These are phyloP conservation scores for Napeogenes sylphis DNA, from an alignment of 2,888 invertebrate species.

Conservation along the genomic window DNA sequence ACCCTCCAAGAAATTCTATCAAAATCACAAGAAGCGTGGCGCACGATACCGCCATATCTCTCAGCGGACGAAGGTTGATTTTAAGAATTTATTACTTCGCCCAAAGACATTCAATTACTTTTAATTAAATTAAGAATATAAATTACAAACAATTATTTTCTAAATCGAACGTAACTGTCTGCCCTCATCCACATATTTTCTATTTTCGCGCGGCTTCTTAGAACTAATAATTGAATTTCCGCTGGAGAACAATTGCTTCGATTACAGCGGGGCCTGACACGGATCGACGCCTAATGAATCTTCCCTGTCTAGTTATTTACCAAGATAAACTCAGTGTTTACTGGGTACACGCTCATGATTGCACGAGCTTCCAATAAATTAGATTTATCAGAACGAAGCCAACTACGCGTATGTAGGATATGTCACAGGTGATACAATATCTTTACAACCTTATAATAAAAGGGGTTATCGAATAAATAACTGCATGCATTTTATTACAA, in stretches of 20 bases:
- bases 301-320: conserved; percentile 75
- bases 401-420: conserved; percentile 36
- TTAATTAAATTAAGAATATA: conserved; percentile 62
- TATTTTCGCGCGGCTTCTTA: conserved; percentile 51
- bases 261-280: conserved; percentile 69
- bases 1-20: conserved; percentile 58
- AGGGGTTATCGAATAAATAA: neutral
- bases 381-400: conserved; percentile 56
- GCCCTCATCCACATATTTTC: conserved; percentile 53
- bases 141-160: conserved; percentile 61
- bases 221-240: conserved; percentile 73
- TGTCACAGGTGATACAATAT: conserved; percentile 29
- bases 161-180: conserved; percentile 56
- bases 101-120: conserved; percentile 67
- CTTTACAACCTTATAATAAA: conserved; percentile 27
- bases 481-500: neutral
- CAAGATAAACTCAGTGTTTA: conserved; percentile 74
- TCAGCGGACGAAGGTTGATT: conserved; percentile 40
- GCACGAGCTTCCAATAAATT: conserved; percentile 74
- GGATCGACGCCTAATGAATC: conserved; percentile 77
- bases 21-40: conserved; percentile 66
- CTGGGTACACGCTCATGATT: conserved; percentile 73
- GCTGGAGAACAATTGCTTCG: conserved; percentile 73
- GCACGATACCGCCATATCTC: conserved; percentile 62
- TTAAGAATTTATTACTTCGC: conserved; percentile 57